phyloP scores from a whole-genome alignment of 2,797 vertebrate genomes.

The Ambastaia sidthimunki region DNA sequence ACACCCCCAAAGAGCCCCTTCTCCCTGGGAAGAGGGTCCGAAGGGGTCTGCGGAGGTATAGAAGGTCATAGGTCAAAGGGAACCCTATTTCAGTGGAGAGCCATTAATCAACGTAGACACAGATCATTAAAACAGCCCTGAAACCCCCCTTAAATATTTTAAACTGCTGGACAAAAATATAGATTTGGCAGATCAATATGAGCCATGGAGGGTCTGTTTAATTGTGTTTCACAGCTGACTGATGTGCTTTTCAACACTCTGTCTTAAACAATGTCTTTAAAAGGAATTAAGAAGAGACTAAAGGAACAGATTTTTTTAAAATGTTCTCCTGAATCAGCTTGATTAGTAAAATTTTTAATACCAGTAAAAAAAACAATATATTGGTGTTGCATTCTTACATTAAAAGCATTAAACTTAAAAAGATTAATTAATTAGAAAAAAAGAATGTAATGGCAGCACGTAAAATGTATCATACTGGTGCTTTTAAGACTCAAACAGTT shows the following conservation, averaged over 20 bases:
- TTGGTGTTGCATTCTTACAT: no score
- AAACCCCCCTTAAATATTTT: conserved; percentile 43
- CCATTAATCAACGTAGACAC: conserved; percentile 66
- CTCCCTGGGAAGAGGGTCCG: conserved; percentile 55
- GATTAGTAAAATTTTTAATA: no score
- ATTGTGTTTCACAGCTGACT: conserved; percentile 29
- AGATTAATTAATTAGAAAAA: no score
- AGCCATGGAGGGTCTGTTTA: conserved; percentile 19
- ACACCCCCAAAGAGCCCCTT: conserved; percentile 35
- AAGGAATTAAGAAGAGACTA: background rate
- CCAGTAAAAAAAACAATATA: no score
- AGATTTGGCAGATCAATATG: conserved; percentile 56
- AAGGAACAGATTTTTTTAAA: no score
- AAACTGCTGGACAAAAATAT: conserved; percentile 54
- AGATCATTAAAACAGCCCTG: conserved; percentile 48
- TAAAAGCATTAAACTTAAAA: no score
- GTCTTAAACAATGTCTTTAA: background rate
- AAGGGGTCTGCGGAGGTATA: conserved; percentile 42
- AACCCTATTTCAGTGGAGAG: conserved; percentile 68
- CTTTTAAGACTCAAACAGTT: background rate
- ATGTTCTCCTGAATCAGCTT: no score
- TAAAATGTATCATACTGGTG: background rate
- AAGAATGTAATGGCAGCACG: background rate
- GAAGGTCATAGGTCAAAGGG: conserved; percentile 59
- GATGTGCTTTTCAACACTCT: conserved; percentile 9